Evolutionary conservation across 2,888 invertebrate genomes (phyloP).

Genomic region (Xanthostigma xanthostigma): DNA sequence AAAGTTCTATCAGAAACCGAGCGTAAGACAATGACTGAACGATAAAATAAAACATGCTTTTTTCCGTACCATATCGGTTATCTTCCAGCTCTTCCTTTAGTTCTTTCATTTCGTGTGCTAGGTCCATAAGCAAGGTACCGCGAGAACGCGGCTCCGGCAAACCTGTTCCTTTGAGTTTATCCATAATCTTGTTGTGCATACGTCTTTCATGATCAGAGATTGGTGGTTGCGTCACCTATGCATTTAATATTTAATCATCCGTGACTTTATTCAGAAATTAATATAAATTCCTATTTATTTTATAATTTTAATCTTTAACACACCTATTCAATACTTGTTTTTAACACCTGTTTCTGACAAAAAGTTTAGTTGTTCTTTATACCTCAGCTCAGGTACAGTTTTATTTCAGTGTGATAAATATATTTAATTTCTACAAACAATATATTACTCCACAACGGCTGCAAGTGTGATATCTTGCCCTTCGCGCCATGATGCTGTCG

Average conservation of each 20-base stretch:
- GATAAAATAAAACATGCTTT: too few relatives aligned
- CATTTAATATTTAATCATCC: background rate
- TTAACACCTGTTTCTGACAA: too few relatives aligned
- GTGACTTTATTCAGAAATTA: background rate
- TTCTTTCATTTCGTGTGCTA: conserved; percentile 72
- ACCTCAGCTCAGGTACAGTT: too few relatives aligned
- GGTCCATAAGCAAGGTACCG: conserved; percentile 69
- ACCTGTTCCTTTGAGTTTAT: conserved; percentile 66
- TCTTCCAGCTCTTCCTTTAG: conserved; percentile 77
- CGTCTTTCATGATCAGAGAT: conserved; percentile 74
- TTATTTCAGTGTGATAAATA: too few relatives aligned
- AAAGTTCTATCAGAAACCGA: too few relatives aligned
- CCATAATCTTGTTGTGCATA: conserved; percentile 72
- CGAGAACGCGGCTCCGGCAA: conserved; percentile 72
- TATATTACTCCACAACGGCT: too few relatives aligned
- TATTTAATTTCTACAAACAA: too few relatives aligned
- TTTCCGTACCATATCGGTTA: conserved; percentile 24
- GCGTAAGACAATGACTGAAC: too few relatives aligned
- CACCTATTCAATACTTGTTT: background rate
- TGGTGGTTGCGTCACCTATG: conserved; percentile 59
- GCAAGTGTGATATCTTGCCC: too few relatives aligned
- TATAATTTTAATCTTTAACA: background rate
- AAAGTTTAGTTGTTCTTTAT: too few relatives aligned
- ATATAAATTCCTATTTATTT: background rate
- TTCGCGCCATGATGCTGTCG: too few relatives aligned